Evolutionary conservation across 2,888 invertebrate species (phyloP).

Genomic region (Sarcophaga subvicina): DNA sequence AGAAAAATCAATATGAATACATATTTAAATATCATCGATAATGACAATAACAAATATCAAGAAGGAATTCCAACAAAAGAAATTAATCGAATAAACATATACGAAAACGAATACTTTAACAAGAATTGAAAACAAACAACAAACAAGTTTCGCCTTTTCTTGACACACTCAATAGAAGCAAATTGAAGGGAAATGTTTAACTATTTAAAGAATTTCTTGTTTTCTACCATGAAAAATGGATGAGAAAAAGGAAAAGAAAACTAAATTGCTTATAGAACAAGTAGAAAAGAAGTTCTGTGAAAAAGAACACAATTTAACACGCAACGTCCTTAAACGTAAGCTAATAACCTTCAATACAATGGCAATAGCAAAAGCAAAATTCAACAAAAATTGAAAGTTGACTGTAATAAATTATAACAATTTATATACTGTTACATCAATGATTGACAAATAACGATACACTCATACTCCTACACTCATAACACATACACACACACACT

Average conservation of each 20-base stretch:
- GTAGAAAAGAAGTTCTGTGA: too few species aligned
- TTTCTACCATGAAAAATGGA: neutral
- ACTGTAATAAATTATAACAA: constrained; percentile 50
- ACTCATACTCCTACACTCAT: neutral
- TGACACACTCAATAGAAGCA: neutral
- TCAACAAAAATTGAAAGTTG: constrained; percentile 1
- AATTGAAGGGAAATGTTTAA: neutral
- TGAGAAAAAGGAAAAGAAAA: neutral
- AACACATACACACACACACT: neutral
- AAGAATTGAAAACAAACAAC: neutral
- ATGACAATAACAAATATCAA: neutral
- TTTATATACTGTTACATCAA: constrained; percentile 34
- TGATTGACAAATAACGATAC: constrained; percentile 31
- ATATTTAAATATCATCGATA: constrained; percentile 42
- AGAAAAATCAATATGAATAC: constrained; percentile 33
- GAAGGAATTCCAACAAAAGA: neutral
- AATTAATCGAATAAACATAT: neutral
- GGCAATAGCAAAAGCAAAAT: neutral
- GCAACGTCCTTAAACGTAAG: constrained; percentile 24
- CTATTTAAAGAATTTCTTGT: neutral
- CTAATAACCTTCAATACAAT: too few species aligned
- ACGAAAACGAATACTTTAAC: neutral
- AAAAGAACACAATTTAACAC: constrained; percentile 24
- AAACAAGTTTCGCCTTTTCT: too few species aligned
- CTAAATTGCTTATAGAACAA: neutral